Evolutionary conservation across 2,888 invertebrate genomes (phyloP), one percentile per base, ranked within the genome.

Genomic region (Rhogogaster chlorosoma): DNA sequence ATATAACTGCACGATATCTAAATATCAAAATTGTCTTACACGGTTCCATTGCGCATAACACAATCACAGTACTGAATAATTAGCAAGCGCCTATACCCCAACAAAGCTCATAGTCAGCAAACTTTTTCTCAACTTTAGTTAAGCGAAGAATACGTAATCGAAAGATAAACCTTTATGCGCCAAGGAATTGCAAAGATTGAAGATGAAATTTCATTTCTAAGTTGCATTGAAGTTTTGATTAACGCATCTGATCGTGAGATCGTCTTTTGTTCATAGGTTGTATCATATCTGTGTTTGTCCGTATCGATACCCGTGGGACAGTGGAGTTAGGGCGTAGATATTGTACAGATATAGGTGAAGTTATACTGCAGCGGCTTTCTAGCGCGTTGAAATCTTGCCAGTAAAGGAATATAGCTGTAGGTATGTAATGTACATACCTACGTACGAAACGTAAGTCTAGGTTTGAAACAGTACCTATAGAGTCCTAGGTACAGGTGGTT

Each of bases 401-500:
- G 45, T n/a, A 10, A 49, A 38, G n/a, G 29, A 29, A 49, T 53
- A 77, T 32, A 53, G 77, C 77, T 64, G 38, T 73, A 38, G n/a
- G 22, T 15, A 45, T 22, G 29, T 45, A 45, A 45, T 32, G 32
- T 29, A 18, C 70, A 73, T 77, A 77, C 73, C n/a, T 29, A 49
- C n/a, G 53, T 36, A 80, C 64, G 18, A 80, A 61, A 80, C 49
- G 49, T 77, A 38, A 80, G 36, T 32, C 80, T 57, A 80, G 61
- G 80, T 61, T 61, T 42, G 61, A 80, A 36, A 6, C 64, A 38
- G 38, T 32, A 57, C 26, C 29, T 29, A 38, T 22, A 61, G 78
- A 61, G 78, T 38, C 32, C 32, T 73, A 85, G 82, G 86, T 89
- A 91, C 91, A 91, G 91, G 91, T 91, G 91, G 89, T 88, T 86